Evolutionary conservation across 1,140 invertebrate species (phyloP).

Genomic region (Tetramorium simillimum): DNA sequence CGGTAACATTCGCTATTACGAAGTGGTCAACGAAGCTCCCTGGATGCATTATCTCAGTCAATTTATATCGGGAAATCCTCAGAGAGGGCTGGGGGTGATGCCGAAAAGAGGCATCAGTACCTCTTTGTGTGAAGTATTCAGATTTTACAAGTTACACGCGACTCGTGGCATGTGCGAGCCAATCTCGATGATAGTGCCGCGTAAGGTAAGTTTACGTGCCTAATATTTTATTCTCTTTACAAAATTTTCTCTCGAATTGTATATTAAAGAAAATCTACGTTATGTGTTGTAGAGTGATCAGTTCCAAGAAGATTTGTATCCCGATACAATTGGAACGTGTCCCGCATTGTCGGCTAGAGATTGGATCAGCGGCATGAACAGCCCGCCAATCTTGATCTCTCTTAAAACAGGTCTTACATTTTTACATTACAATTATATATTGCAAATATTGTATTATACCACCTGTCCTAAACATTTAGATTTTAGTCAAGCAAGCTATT

Average conservation of each 20-base stretch:
- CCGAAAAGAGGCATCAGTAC: constrained; percentile 96
- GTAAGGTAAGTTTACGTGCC: constrained; percentile 87
- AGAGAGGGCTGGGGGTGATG: constrained; percentile 96
- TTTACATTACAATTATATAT: not conserved
- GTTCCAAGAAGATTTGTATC: constrained; percentile 96
- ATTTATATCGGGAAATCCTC: constrained; percentile 95
- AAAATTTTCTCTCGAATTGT: not conserved
- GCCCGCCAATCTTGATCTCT: constrained; percentile 93
- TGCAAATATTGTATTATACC: not conserved
- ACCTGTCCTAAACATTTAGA: not conserved
- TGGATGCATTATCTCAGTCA: constrained; percentile 96
- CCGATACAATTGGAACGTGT: constrained; percentile 94
- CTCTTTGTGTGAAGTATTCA: constrained; percentile 93
- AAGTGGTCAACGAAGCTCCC: constrained; percentile 93
- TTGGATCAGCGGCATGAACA: constrained; percentile 94
- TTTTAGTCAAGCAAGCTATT: not conserved
- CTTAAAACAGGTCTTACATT: constrained; percentile 89
- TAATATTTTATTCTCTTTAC: constrained; percentile 19
- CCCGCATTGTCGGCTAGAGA: constrained; percentile 94
- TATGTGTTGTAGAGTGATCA: constrained; percentile 87
- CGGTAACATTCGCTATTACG: constrained; percentile 97
- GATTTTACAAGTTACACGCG: constrained; percentile 97
- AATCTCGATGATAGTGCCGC: constrained; percentile 97
- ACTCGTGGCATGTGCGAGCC: constrained; percentile 95
- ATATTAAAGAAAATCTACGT: not conserved